These are phyloP conservation scores for Drosophila sproati DNA, from an alignment of 1,140 invertebrate species.

Conservation along the genomic window DNA sequence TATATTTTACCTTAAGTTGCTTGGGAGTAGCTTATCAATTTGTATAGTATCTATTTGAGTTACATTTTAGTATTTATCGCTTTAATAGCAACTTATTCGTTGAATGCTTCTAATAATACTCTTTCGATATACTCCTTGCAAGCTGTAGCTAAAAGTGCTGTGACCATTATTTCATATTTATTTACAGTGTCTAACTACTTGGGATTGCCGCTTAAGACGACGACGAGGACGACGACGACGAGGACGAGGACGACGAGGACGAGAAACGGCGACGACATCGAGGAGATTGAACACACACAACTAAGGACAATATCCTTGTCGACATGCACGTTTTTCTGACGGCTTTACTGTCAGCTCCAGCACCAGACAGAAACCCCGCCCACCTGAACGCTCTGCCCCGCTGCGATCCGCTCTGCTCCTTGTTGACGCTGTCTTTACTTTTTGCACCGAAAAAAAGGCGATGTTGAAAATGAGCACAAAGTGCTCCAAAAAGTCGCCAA, in stretches of 20 bases:
- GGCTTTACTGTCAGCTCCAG: slow-evolving; percentile 69
- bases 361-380: background rate
- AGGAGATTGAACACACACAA: slow-evolving; percentile 27
- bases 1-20: too few species aligned
- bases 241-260: too few species aligned
- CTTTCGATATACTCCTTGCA: background rate
- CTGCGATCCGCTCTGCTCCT: background rate
- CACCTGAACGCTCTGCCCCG: slow-evolving; percentile 10
- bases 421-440: slow-evolving; percentile 40
- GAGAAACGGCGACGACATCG: slow-evolving; percentile 9
- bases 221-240: background rate
- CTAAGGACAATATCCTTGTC: slow-evolving; percentile 47
- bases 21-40: too few species aligned
- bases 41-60: too few species aligned
- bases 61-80: too few species aligned
- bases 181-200: slow-evolving; percentile 30
- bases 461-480: slow-evolving; percentile 72
- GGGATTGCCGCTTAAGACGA: slow-evolving; percentile 25
- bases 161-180: slow-evolving; percentile 14
- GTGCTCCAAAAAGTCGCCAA: slow-evolving; percentile 78
- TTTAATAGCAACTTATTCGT: background rate
- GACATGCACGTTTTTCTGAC: slow-evolving; percentile 74
- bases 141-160: slow-evolving; percentile 7
- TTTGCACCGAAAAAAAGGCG: slow-evolving; percentile 7
- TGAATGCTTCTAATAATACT: background rate